Conservation (phyloP, 2,797 vertebrate genomes). For the Lepidocolaptes lacrymiger region DNA sequence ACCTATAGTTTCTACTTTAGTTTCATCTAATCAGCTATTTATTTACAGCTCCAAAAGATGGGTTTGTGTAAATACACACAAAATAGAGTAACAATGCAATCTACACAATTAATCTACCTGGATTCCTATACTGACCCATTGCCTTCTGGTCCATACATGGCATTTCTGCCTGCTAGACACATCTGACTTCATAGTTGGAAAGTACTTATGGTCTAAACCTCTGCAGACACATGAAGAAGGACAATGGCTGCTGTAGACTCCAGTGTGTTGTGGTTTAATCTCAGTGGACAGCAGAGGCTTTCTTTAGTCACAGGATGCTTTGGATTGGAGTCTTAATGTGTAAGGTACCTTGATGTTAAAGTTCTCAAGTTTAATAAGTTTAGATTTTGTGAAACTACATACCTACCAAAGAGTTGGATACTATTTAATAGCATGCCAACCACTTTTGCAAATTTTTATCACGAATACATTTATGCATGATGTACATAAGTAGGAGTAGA, state of each 20-base stretch:
- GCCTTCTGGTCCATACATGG: rapidly evolving
- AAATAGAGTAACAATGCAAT: neutral
- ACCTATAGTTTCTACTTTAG: neutral
- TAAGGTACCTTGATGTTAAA: neutral
- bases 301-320: neutral
- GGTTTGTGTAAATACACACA: neutral
- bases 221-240: neutral
- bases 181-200: neutral
- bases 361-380: neutral
- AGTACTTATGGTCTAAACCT: neutral
- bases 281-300: neutral
- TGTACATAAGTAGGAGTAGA: neutral
- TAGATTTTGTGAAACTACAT: neutral
- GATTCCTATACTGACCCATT: rapidly evolving
- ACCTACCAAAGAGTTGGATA: neutral
- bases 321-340: neutral
- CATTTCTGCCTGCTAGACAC: neutral
- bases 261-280: neutral
- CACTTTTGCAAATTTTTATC: neutral
- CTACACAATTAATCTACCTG: neutral
- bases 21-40: neutral
- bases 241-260: neutral
- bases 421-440: neutral
- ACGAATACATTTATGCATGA: neutral
- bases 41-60: neutral